Percentiles rank a stretch among this genome's conserved stretches.
Conservation (phyloP, 2,888 invertebrate species). For the Yponomeuta sedellus region DNA sequence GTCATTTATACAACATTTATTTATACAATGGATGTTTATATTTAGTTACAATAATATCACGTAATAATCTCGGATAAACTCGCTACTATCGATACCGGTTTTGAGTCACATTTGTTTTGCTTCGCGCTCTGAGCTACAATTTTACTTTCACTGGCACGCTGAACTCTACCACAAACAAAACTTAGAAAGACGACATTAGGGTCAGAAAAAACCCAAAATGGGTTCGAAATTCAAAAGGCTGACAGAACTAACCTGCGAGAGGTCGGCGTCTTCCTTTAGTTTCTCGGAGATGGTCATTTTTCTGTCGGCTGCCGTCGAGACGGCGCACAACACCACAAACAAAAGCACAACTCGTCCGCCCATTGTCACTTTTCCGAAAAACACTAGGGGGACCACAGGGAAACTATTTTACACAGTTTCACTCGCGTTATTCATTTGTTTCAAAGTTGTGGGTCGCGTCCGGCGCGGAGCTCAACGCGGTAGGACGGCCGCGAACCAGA, state of each 20-base stretch:
- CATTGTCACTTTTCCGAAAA: slow-evolving; percentile 34
- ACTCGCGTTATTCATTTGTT: slow-evolving; percentile 54
- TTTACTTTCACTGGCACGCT: slow-evolving; percentile 8
- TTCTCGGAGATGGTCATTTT: slow-evolving; percentile 78
- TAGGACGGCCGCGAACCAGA: slow-evolving; percentile 17
- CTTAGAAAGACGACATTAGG: neutral
- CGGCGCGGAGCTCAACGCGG: slow-evolving; percentile 39
- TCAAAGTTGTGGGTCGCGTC: slow-evolving; percentile 24
- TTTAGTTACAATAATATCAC: neutral
- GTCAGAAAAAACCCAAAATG: neutral
- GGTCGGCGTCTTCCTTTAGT: slow-evolving; percentile 79
- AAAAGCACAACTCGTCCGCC: slow-evolving; percentile 56
- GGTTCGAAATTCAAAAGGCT: neutral
- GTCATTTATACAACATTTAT: neutral
- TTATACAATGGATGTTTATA: no score
- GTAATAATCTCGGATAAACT: neutral
- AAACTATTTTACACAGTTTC: slow-evolving; percentile 42
- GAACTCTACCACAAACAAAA: neutral
- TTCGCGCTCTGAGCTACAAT: neutral
- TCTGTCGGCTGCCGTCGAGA: slow-evolving; percentile 45
- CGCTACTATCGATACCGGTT: neutral
- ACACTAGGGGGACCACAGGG: slow-evolving; percentile 37
- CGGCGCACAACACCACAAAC: slow-evolving; percentile 58
- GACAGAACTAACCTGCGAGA: slow-evolving; percentile 77
- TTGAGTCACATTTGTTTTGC: slow-evolving; percentile 8